These are phyloP conservation scores for Macrotrachela quadricornifera DNA, from an alignment of 1,140 invertebrate species.

Conservation along the genomic window DNA sequence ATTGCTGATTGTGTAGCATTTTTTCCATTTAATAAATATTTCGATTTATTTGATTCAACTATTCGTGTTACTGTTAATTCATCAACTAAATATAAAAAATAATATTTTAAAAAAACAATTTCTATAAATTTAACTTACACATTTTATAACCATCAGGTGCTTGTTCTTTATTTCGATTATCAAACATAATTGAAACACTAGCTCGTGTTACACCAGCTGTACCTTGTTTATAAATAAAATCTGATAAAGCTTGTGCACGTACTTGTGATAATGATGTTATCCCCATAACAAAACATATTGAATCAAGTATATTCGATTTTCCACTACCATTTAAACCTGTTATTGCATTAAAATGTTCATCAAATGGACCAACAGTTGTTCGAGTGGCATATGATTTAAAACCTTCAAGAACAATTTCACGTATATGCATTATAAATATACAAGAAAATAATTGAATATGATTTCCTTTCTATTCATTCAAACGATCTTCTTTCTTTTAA, in stretches of 20 bases:
- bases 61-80: constrained; percentile 74
- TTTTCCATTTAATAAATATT: constrained; percentile 81
- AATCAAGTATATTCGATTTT: constrained; percentile 93
- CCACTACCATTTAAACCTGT: constrained; percentile 93
- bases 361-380: constrained; percentile 79
- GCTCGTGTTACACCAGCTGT: constrained; percentile 87
- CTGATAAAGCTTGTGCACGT: constrained; percentile 62
- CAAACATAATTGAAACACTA: constrained; percentile 81
- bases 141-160: constrained; percentile 78
- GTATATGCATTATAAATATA: constrained; percentile 56
- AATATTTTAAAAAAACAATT: too few relatives aligned
- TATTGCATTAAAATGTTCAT: constrained; percentile 86
- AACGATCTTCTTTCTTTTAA: too few relatives aligned
- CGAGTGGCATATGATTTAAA: constrained; percentile 91
- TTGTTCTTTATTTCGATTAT: constrained; percentile 60
- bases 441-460: too few relatives aligned
- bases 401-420: constrained; percentile 76
- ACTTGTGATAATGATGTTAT: constrained; percentile 80
- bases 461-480: too few relatives aligned
- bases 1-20: constrained; percentile 70
- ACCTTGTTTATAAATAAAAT: constrained; percentile 88
- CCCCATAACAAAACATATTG: constrained; percentile 89
- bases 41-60: constrained; percentile 46
- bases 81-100: constrained; percentile 30
- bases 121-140: constrained; percentile 13